phyloP scores from a whole-genome alignment of 64 coral and sea anemone species.

The Montipora cactus region DNA sequence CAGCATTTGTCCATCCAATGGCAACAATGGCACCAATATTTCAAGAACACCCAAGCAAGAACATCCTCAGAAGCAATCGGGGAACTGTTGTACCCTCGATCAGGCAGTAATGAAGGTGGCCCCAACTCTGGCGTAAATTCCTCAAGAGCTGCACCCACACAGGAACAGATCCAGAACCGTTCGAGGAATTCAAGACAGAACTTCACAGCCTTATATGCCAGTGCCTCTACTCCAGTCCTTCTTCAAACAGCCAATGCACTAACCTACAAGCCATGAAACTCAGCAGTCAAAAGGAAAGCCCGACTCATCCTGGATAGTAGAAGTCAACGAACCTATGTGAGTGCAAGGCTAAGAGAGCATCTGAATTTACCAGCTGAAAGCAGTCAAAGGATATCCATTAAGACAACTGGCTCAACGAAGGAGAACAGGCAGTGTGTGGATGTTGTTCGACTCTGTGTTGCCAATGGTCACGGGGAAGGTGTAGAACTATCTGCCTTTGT shows the following conservation, averaged over 20 bases:
- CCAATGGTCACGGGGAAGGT: background rate
- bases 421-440: background rate
- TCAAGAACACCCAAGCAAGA: background rate
- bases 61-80: background rate
- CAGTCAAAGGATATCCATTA: conserved; percentile 42
- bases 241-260: conserved; percentile 66
- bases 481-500: conserved; percentile 38
- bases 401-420: conserved; percentile 66
- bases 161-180: background rate
- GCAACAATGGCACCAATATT: background rate
- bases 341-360: conserved; percentile 7
- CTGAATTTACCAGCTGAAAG: conserved; percentile 25
- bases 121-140: background rate
- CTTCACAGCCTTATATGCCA: conserved; percentile 26
- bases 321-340: conserved; percentile 57
- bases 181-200: background rate
- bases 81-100: background rate
- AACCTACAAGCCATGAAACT: conserved; percentile 10
- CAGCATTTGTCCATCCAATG: conserved; percentile 26
- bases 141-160: background rate
- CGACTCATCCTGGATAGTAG: conserved; percentile 68
- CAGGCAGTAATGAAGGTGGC: background rate
- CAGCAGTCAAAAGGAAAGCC: background rate
- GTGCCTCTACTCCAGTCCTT: conserved; percentile 38
- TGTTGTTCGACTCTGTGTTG: background rate